Evolutionary conservation across 1,140 invertebrate genomes (phyloP).

Genomic region (Ptiloglossa arizonensis): DNA sequence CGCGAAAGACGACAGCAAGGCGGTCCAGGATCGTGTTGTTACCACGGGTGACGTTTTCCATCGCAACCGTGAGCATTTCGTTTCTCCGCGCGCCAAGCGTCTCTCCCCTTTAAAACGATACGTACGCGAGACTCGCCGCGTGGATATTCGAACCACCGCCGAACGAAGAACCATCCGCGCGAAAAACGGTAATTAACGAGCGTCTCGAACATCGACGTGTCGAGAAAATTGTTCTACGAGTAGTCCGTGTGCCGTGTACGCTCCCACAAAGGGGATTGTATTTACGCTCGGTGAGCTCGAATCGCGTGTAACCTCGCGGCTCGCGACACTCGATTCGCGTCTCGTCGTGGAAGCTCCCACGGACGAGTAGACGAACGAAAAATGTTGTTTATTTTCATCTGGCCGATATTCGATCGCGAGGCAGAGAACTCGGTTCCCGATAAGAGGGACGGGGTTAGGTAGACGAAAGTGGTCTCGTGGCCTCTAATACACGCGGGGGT

Average conservation of each 20-base stretch:
- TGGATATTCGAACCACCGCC: background rate
- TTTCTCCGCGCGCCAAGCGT: background rate
- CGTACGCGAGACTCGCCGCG: background rate
- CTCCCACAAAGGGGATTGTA: no score
- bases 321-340: no score
- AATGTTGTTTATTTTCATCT: constrained; percentile 36
- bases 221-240: no score
- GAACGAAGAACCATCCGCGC: no score
- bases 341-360: no score
- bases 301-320: no score
- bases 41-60: no score
- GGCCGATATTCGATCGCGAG: constrained; percentile 59
- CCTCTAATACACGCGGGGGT: constrained; percentile 65
- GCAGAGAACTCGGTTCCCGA: constrained; percentile 54
- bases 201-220: no score
- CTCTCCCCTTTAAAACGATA: constrained; percentile 39
- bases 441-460: constrained; percentile 28
- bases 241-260: no score
- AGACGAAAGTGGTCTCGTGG: constrained; percentile 38
- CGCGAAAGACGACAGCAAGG: constrained; percentile 15
- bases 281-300: no score
- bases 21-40: background rate
- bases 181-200: background rate
- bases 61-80: no score
- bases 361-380: no score